Base-by-base conservation (phyloP, 2,888 invertebrate species). In the Cryptocephalus moraei region DNA sequence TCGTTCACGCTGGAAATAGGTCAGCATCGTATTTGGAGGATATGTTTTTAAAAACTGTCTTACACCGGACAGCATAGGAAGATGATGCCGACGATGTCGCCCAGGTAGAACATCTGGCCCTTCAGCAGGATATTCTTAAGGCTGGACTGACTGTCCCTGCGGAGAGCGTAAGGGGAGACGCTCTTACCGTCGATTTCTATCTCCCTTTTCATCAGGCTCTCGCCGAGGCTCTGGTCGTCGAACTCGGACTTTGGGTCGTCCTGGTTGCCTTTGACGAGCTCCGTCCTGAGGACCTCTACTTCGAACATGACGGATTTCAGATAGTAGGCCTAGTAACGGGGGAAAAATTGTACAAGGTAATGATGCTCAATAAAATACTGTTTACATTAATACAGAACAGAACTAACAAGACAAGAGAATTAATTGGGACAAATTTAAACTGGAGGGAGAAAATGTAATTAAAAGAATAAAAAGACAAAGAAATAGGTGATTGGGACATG, bases 1-100 rank as follows among this genome's bases (percentile, higher is more conserved):
- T 86, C 86, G 64, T 89, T 90, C 48, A 91, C 84, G 44, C 86
- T 88, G 45, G 43, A 55, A 55, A 36, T 14, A 33, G 10, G 31
- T 4, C 22, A 4, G 6, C 2, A 32, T 14, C 6, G 14, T 4
- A 14, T 2, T 14, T 13, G 14, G 8, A 8, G 3, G 3, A 3
- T 4, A 40, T 40, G 2, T 11, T 10, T 8, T 11, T 40, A 22
- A 41, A 43, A 52, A 77, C 2, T 22, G 2, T 22, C 84, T 79
- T 70, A 91, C 86, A 93, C 74, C 1, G 93, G 92, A 60, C 89
- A 88, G 64, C 92, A 92, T 1, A 93, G 75, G 63, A 89, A 93
- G 47, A 91, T 84, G 34, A 92, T 79, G 0, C 82, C 80, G 51
- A 87, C 83, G 48, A 90, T 82, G 56, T 91, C 89, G 34, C 83